Conservation (phyloP, 2,888 invertebrate species). For the Anthophora plumipes region DNA sequence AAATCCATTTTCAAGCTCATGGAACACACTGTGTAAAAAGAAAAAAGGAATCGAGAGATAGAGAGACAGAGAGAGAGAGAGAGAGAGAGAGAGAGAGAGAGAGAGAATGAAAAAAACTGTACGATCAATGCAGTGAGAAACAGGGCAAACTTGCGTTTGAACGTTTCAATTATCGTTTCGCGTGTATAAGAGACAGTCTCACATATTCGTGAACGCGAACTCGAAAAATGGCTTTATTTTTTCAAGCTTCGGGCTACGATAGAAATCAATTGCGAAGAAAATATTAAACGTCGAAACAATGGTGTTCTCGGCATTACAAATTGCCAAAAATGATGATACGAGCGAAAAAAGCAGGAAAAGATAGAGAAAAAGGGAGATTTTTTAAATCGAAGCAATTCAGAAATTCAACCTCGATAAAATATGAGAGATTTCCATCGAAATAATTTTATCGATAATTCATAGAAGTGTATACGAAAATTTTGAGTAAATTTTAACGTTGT, state of each 20-base stretch:
- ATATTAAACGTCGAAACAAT: constrained; percentile 12
- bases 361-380: too few species aligned
- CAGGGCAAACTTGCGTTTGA: constrained; percentile 11
- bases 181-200: constrained; percentile 2
- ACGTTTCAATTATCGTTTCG: constrained; percentile 33
- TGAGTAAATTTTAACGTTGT: too few species aligned
- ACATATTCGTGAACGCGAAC: background rate
- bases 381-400: background rate
- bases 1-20: constrained; percentile 8
- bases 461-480: too few species aligned
- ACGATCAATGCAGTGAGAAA: background rate
- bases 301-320: background rate
- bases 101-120: background rate
- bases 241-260: background rate
- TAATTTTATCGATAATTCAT: too few species aligned
- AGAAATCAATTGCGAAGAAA: constrained; percentile 29
- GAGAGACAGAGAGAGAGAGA: background rate
- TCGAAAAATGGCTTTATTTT: constrained; percentile 28
- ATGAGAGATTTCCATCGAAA: too few species aligned
- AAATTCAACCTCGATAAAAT: too few species aligned
- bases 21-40: background rate
- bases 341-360: background rate
- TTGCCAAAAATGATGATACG: background rate
- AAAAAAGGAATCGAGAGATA: too few species aligned
- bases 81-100: background rate